Conservation (phyloP, 2,888 invertebrate species). For the Zeuzera pyrina region DNA sequence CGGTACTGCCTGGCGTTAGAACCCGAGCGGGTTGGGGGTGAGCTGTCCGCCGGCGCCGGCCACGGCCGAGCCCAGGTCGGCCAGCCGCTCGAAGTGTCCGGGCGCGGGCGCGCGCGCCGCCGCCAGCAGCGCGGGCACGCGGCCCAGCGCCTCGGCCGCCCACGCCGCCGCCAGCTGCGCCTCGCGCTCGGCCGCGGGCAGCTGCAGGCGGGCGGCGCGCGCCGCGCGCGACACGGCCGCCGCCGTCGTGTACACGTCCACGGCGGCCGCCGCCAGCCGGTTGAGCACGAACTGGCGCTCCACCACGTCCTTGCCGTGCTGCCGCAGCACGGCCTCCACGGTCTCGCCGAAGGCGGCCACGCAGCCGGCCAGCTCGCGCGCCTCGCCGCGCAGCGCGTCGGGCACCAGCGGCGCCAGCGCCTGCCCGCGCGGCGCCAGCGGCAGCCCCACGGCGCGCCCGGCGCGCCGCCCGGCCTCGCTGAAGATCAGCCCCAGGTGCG, state of each 20-base stretch:
- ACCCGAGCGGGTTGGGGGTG: slow-evolving; percentile 39
- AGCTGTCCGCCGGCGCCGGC: slow-evolving; percentile 37
- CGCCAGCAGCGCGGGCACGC: slow-evolving; percentile 28
- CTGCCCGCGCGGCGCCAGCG: slow-evolving; percentile 77
- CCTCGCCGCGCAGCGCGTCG: slow-evolving; percentile 77
- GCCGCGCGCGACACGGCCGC: slow-evolving; percentile 89
- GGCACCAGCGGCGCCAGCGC: slow-evolving; percentile 79
- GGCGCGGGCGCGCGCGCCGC: slow-evolving; percentile 27
- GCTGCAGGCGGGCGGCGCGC: slow-evolving; percentile 76
- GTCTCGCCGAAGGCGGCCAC: slow-evolving; percentile 82
- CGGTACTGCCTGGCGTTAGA: no score
- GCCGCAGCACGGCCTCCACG: slow-evolving; percentile 85
- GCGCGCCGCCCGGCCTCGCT: slow-evolving; percentile 89
- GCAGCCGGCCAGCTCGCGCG: slow-evolving; percentile 68
- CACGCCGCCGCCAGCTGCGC: slow-evolving; percentile 85
- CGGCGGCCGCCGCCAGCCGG: slow-evolving; percentile 86
- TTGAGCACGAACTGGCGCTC: slow-evolving; percentile 84
- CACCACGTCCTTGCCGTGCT: slow-evolving; percentile 76
- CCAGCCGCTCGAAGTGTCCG: slow-evolving; percentile 27
- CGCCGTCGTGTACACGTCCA: slow-evolving; percentile 91
- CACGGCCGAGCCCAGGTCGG: slow-evolving; percentile 31
- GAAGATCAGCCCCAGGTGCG: slow-evolving; percentile 91
- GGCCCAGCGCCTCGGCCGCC: slow-evolving; percentile 47
- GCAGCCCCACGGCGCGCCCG: slow-evolving; percentile 85
- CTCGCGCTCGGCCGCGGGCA: slow-evolving; percentile 76